Conservation (phyloP, 2,113 vertebrate species). For the Forbesichthys papilliferus region DNA sequence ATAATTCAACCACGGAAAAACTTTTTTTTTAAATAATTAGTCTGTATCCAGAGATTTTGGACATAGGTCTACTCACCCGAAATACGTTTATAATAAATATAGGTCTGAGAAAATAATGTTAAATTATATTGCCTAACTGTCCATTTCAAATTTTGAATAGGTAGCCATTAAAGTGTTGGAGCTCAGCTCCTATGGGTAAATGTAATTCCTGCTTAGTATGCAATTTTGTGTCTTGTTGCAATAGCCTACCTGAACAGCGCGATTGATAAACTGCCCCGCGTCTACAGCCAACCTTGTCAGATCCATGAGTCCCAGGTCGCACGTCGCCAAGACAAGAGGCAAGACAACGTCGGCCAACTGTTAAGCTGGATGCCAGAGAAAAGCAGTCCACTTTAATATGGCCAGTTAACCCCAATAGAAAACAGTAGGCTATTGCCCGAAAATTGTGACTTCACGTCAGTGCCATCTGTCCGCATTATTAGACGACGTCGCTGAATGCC, state of each 20-base stretch:
- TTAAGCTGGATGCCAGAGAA: not conserved
- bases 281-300: conserved; percentile 85
- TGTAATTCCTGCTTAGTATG: too few species aligned
- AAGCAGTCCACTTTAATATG: conserved; percentile 23
- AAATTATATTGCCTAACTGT: too few species aligned
- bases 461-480: not conserved
- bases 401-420: conserved; percentile 1
- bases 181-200: too few species aligned
- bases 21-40: too few species aligned
- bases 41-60: too few species aligned
- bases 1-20: too few species aligned
- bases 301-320: conserved; percentile 65
- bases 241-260: conserved; percentile 83
- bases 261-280: conserved; percentile 86
- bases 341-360: not conserved
- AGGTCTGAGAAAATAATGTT: too few species aligned
- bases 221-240: not conserved
- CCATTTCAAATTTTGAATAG: too few species aligned
- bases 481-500: not conserved
- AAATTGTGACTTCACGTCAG: not conserved
- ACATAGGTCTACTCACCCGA: too few species aligned
- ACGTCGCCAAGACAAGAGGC: conserved; percentile 22
- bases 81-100: too few species aligned
- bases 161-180: too few species aligned
- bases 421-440: not conserved